A percentile compares a stretch with the other conserved stretches of the same genome.
phyloP scores from a whole-genome alignment of 2,888 invertebrate species.

The Prosopocoilus inquinatus region DNA sequence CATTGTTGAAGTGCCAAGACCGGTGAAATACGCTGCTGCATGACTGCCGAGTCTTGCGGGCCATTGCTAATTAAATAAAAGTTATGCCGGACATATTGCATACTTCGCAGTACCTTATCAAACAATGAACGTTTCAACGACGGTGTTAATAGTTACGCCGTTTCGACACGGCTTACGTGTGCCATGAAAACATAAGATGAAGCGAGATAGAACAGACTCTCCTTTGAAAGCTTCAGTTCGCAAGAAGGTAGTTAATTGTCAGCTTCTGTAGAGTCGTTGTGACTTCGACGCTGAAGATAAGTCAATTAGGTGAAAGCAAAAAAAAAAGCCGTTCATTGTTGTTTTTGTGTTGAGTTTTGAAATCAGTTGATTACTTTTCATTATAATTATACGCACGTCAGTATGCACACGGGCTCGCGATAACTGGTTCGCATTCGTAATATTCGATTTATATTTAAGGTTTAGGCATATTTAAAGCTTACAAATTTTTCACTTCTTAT shows the following conservation, averaged over 20 bases:
- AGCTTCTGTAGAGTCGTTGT: constrained; percentile 37
- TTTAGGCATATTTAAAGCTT: not conserved
- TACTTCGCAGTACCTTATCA: constrained; percentile 44
- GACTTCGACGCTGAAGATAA: constrained; percentile 30
- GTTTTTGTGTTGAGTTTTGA: constrained; percentile 15
- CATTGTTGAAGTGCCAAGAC: constrained; percentile 33
- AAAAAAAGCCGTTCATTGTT: constrained; percentile 27
- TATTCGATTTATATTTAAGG: not conserved
- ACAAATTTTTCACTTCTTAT: constrained; percentile 18
- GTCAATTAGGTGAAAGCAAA: constrained; percentile 32
- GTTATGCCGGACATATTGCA: constrained; percentile 42
- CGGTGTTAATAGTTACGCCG: not conserved
- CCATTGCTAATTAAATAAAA: constrained; percentile 48
- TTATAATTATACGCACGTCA: constrained; percentile 20
- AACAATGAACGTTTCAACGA: constrained; percentile 9
- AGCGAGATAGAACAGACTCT: constrained; percentile 2
- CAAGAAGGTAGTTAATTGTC: constrained; percentile 43
- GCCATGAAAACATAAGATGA: not conserved
- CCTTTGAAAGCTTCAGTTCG: constrained; percentile 19
- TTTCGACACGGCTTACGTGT: not conserved
- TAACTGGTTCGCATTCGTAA: constrained; percentile 17
- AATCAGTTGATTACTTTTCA: constrained; percentile 23
- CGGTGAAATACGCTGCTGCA: constrained; percentile 40
- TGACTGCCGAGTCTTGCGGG: constrained; percentile 41
- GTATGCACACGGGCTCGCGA: constrained; percentile 3